Evolutionary conservation across 1,140 invertebrate species (phyloP), one percentile per base, ranked within the genome.

Genomic region (Zaprionus lachaisei): DNA sequence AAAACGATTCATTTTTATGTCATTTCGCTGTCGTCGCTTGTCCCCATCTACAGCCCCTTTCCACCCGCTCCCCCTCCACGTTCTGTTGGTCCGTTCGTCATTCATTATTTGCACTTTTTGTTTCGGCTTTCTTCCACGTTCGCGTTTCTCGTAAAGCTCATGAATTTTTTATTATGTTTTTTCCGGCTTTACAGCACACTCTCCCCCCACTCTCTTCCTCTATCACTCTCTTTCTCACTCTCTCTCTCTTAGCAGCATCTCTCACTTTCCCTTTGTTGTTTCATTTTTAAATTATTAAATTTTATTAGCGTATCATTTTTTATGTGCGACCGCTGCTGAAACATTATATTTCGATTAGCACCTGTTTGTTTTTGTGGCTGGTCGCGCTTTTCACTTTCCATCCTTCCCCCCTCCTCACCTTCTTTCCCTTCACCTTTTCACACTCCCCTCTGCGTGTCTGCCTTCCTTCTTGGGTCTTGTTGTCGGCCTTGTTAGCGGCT

Each of bases 301-400:
- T 89, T 90, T 89, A 89, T 89, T 89, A 86, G 76, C 86, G 77
- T 85, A 89, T 89, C 81, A 91, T 83, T 90, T 89, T 89, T 89
- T 89, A 89, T 89, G 85, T 73, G 83, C 83, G 84, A 89, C 67
- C 84, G 81, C 83, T 65, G 79, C 86, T 73, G 85, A 85, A 89
- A 90, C 85, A 89, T 89, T 89, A 89, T 89, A 85, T 89, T 89
- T 89, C 85, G 85, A 89, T 89, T 89, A 89, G 85, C 85, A 89
- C 85, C 85, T 89, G 85, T 90, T 90, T 89, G 85, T 80, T 69
- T 41, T 60, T 72, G 54, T 72, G 68, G 60, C 26, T 66, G 55
- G 60, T 72, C 54, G 63, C 58, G 15, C 71, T 56, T 76, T 76
- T 54, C 58, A 51, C 66, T 62, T 74, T 49, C 38, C 73, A 67